phyloP scores from a whole-genome alignment of 2,888 invertebrate species.

The Eueremaeus valkanovi region DNA sequence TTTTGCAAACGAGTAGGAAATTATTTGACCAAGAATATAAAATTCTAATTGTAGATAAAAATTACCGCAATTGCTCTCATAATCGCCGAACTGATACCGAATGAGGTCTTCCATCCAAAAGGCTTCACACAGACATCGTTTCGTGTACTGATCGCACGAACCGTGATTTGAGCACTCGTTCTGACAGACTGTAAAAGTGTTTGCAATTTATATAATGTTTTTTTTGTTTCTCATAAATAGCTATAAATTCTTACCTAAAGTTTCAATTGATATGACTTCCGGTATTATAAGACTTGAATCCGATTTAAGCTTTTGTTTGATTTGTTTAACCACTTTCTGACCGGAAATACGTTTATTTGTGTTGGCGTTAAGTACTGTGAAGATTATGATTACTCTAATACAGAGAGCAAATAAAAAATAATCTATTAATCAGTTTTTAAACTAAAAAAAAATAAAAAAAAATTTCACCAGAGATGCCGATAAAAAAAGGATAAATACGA shows the following conservation, averaged over 20 bases:
- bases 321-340: constrained; percentile 62
- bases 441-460: too few species aligned
- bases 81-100: constrained; percentile 62
- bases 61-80: constrained; percentile 75
- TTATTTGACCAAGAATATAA: too few species aligned
- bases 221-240: too few species aligned
- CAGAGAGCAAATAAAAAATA: too few species aligned
- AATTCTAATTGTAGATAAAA: constrained; percentile 20
- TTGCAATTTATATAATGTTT: too few species aligned
- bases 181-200: constrained; percentile 66
- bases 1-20: too few species aligned
- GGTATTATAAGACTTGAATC: constrained; percentile 68
- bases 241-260: constrained; percentile 58
- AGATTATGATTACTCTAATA: constrained; percentile 48
- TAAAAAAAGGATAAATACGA: too few species aligned
- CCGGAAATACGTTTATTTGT: constrained; percentile 56
- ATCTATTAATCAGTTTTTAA: too few species aligned
- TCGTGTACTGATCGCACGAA: constrained; percentile 73
- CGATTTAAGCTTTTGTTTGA: constrained; percentile 65
- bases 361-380: constrained; percentile 48
- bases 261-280: constrained; percentile 72
- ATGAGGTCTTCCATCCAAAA: constrained; percentile 92
- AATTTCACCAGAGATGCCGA: too few species aligned
- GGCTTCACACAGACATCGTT: constrained; percentile 83
- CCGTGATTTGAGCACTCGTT: constrained; percentile 88